Evolutionary conservation across 2,888 invertebrate genomes (phyloP).

Genomic region (Lycia hirtaria): DNA sequence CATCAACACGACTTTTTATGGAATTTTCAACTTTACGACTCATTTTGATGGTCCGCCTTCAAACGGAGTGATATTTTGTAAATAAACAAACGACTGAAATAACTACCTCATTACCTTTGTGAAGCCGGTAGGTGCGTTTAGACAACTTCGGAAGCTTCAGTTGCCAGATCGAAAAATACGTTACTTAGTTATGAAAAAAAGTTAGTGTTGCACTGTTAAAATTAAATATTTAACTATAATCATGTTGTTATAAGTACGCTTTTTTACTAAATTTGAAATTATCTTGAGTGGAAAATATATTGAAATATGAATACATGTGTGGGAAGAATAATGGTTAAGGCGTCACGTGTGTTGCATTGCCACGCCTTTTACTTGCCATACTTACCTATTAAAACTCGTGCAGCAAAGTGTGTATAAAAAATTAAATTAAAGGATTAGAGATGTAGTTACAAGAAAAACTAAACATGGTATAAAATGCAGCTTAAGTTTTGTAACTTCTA

Average conservation of each 20-base stretch:
- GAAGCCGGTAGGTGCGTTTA: conserved; percentile 72
- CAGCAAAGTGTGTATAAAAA: neutral
- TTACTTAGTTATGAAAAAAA: conserved; percentile 45
- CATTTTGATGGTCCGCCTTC: conserved; percentile 85
- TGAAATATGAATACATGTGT: conserved; percentile 8
- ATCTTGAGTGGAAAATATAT: neutral
- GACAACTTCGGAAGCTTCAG: conserved; percentile 66
- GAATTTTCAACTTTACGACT: conserved; percentile 83
- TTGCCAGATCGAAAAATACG: conserved; percentile 59
- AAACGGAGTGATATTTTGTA: conserved; percentile 86
- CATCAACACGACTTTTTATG: conserved; percentile 85
- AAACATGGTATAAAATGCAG: too few species aligned
- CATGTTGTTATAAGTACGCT: neutral
- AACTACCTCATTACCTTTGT: conserved; percentile 84
- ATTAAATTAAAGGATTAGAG: neutral
- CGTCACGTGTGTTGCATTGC: conserved; percentile 18
- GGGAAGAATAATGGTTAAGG: conserved; percentile 17
- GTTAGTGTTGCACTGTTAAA: too few species aligned
- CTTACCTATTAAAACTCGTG: neutral
- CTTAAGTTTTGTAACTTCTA: too few species aligned
- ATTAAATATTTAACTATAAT: too few species aligned
- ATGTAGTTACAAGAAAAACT: too few species aligned
- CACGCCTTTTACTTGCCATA: conserved; percentile 27
- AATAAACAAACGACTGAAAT: conserved; percentile 85
- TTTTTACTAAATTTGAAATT: conserved; percentile 8